Evolutionary conservation across 1,140 invertebrate species (phyloP), one percentile per base, ranked within the genome.

Genomic region (Procambarus virginalis): DNA sequence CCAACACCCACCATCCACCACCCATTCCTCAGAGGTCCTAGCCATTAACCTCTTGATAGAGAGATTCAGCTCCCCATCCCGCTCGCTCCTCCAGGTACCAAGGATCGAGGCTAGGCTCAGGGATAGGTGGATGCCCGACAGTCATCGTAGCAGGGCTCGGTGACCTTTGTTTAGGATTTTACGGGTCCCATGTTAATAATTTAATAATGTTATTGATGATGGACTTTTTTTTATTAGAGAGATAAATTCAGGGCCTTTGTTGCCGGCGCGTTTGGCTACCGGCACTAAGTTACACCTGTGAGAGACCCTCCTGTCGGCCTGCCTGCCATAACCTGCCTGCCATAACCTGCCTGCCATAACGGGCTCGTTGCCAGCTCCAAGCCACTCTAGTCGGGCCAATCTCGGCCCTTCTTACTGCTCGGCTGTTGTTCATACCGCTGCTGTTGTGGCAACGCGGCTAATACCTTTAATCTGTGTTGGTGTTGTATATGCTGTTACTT

Each of bases 181-280:
- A 73, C n/a, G 68, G 68, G 22, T 73, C 68, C n/a, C 68, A 73
- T 73, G 68, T 73, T 73, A 73, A 73, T 73, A 73, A 34, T 73
- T 73, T 73, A 73, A 73, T 73, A 73, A 73, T 73, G n/a, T 73
- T 73, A 73, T 73, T 73, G 68, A 73, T 73, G 68, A 73, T 34
- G n/a, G 68, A 8, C 68, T 73, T 73, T 73, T 73, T 73, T 8
- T 34, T 73, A 10, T 5, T 34, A 34, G 34, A 20, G 3, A 20
- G 20, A 73, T 73, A 73, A 73, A 73, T 73, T 73, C 68, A 8
- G 20, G n/a, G 68, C 68, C 68, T 73, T 73, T 73, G 68, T 73
- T 73, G 68, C n/a, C n/a, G 68, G 68, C 8, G 68, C 68, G n/a
- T 73, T 34, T 34, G 8, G n/a, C 6, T 34, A 34, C n/a, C 10